Conservation (phyloP, 1,140 invertebrate species). For the Hormaphis cornu region DNA sequence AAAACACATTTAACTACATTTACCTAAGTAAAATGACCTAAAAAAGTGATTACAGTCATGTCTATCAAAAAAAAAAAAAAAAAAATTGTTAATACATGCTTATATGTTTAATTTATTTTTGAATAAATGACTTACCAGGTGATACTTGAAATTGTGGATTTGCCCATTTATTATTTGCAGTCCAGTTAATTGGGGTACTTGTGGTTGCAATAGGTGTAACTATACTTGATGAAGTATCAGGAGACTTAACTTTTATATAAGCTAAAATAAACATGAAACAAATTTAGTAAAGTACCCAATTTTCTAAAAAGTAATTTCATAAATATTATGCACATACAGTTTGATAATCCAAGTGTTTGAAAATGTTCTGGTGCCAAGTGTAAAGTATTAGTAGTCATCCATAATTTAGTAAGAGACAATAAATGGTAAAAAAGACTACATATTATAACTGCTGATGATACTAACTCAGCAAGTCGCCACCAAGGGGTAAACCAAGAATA, state of each 20-base stretch:
- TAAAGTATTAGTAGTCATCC: constrained; percentile 4
- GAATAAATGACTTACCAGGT: background rate
- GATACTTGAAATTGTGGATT: background rate
- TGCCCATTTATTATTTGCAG: constrained; percentile 5
- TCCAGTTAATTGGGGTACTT: constrained; percentile 23
- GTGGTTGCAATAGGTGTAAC: constrained; percentile 16
- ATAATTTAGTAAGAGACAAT: constrained; percentile 5
- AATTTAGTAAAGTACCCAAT: background rate
- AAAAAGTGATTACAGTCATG: no score
- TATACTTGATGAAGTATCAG: background rate
- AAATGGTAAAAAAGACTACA: constrained; percentile 7
- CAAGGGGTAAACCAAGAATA: constrained; percentile 26
- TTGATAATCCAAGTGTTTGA: constrained; percentile 16
- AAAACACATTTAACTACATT: no score
- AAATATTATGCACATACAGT: background rate
- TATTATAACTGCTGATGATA: background rate
- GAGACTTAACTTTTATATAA: constrained; percentile 19
- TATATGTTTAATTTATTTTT: background rate
- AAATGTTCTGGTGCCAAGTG: constrained; percentile 12
- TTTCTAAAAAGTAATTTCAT: background rate
- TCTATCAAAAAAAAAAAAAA: no score
- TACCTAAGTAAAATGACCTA: no score
- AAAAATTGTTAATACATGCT: background rate
- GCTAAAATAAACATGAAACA: constrained; percentile 3
- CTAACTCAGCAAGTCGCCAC: constrained; percentile 16